phyloP scores from a whole-genome alignment of 2,888 invertebrate species.

The Leucophenga montana region DNA sequence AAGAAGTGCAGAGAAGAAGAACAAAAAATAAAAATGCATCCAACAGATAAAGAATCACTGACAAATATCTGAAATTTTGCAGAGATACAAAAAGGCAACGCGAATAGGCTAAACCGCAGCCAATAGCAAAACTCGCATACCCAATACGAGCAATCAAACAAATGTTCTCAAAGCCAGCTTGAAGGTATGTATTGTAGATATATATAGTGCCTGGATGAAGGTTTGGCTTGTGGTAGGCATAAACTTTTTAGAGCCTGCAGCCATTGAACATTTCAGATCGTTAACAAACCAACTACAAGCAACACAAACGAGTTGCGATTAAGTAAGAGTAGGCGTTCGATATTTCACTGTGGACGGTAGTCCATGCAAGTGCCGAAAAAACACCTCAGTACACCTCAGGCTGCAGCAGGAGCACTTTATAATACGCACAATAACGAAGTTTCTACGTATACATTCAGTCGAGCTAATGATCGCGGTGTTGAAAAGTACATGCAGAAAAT shows the following conservation, averaged over 20 bases:
- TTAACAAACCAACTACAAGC: conserved; percentile 64
- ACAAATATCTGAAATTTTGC: background rate
- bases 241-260: conserved; percentile 3
- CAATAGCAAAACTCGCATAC: conserved; percentile 39
- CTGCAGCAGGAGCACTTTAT: too few species aligned
- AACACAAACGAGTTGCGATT: conserved; percentile 45
- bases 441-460: too few species aligned
- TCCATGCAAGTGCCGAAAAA: too few species aligned
- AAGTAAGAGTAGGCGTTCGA: background rate
- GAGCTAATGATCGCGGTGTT: too few species aligned
- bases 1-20: conserved; percentile 41
- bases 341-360: too few species aligned
- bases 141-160: conserved; percentile 59
- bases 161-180: conserved; percentile 39
- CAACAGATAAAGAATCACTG: background rate
- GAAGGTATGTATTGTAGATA: background rate
- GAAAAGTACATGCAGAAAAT: too few species aligned
- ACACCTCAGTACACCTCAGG: too few species aligned
- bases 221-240: background rate
- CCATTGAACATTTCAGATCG: conserved; percentile 35
- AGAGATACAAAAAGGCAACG: background rate
- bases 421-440: too few species aligned
- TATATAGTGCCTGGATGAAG: background rate
- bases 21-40: background rate
- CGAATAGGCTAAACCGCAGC: conserved; percentile 32